Evolutionary conservation across 2,113 vertebrate species (phyloP).

Genomic region (Apodemus sylvaticus): DNA sequence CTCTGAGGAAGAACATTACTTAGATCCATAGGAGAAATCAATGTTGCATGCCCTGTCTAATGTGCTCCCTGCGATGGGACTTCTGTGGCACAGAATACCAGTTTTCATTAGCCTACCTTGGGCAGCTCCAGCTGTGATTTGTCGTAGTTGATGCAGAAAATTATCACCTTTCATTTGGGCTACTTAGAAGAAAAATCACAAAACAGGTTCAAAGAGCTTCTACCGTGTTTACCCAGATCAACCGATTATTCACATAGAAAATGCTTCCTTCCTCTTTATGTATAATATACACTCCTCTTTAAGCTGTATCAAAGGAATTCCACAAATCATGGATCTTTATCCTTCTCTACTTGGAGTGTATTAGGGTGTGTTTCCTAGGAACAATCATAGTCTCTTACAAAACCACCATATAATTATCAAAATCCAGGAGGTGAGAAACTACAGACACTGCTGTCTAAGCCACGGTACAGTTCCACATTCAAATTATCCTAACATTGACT

Average conservation of each 20-base stretch:
- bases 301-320: neutral
- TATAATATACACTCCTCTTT: neutral
- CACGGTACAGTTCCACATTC: neutral
- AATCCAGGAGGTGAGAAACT: neutral
- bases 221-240: neutral
- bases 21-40: accelerated
- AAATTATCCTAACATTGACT: neutral
- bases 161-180: neutral
- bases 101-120: neutral
- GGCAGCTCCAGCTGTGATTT: neutral
- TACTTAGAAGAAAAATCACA: neutral
- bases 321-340: neutral
- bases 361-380: neutral
- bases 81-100: neutral
- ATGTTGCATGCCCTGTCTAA: accelerated
- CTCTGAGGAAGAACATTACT: neutral
- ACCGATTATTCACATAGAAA: neutral
- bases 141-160: neutral
- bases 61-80: too few species aligned
- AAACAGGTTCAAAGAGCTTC: neutral
- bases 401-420: neutral
- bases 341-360: neutral
- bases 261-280: neutral
- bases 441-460: neutral
- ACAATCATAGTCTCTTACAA: neutral